phyloP scores from a whole-genome alignment of 2,113 vertebrate species.

The Passer montanus region DNA sequence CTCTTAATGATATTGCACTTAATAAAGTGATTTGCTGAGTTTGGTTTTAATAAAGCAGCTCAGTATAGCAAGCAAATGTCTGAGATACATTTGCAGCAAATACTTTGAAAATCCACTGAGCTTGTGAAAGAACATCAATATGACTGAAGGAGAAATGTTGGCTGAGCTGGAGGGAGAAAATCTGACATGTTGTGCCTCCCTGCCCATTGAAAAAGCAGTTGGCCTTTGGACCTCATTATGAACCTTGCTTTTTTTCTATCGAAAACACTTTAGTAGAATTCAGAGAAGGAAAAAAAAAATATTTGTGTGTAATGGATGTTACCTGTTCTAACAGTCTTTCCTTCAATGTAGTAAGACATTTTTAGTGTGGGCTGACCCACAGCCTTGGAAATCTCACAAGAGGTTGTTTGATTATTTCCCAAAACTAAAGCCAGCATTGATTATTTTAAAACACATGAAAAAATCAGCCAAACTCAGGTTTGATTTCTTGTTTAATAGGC shows the following conservation, averaged over 20 bases:
- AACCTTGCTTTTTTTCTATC: neutral
- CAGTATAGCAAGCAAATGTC: neutral
- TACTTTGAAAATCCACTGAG: neutral
- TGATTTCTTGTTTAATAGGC: neutral
- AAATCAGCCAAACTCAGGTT: neutral
- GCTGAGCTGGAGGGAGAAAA: neutral
- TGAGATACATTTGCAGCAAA: neutral
- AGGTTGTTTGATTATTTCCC: neutral
- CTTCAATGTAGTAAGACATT: neutral
- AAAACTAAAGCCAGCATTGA: neutral
- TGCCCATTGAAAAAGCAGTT: neutral
- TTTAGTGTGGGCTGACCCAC: neutral
- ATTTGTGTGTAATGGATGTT: fast-evolving
- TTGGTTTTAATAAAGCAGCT: neutral
- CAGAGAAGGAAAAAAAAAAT: neutral
- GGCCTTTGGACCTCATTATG: neutral
- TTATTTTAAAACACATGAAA: neutral
- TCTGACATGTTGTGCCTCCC: neutral
- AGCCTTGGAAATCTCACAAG: neutral
- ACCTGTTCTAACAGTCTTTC: neutral
- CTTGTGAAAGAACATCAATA: neutral
- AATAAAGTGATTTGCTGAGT: neutral
- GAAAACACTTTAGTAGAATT: neutral
- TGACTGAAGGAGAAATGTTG: neutral
- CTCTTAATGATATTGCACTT: neutral